Base-by-base conservation (phyloP, 2,888 invertebrate genomes). In the Xanthia togata region DNA sequence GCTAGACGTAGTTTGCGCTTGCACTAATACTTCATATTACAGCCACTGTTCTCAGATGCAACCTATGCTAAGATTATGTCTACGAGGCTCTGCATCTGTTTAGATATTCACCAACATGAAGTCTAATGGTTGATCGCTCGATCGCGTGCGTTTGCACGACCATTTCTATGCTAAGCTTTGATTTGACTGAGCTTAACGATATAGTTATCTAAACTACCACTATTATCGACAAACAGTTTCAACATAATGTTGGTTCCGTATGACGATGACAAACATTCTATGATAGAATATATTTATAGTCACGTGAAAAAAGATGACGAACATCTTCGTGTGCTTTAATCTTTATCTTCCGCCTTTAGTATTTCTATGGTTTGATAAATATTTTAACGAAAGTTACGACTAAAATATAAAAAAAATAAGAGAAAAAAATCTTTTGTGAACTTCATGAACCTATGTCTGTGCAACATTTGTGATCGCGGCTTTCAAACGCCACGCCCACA, bases 71-170 rank as follows among this genome's bases (percentile, higher is more conserved):
- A 78, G 78, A 78, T 72, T 65, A 59, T 72, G 47, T 65, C 57
- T 26, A 35, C 17, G 23, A 79, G 35, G 31, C 35, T 31, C 26
- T 47, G 59, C 44, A 67, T 73, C 44, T 73, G 70, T 47, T 67
- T 6, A 67, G 65, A 62, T 79, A 73, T 73, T 50, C 57, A 50
- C 23, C 20, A 26, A 63, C 63, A 74, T 74, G 26, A 59, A 50
- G 17, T 44, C 63, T 62, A 73, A 60, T 41, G 47, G 17, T 14
- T 78, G 68, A 75, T 79, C 68, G 63, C 59, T 47, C 0, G 9
- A 60, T 81, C 20, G 82, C 82, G 70, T 81, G 80, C 70, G 23
- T 26, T 44, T 57, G 31, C 65, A 75, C 63, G 60, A 6, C 60
- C 68, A 64, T 81, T 76, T 44, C 23, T 69, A 55, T 63, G 63